Percentiles rank a stretch among this genome's conserved stretches.
These are phyloP conservation scores for Ostrea denselamellosa DNA, from an alignment of 1,140 invertebrate species.

Conservation along the genomic window DNA sequence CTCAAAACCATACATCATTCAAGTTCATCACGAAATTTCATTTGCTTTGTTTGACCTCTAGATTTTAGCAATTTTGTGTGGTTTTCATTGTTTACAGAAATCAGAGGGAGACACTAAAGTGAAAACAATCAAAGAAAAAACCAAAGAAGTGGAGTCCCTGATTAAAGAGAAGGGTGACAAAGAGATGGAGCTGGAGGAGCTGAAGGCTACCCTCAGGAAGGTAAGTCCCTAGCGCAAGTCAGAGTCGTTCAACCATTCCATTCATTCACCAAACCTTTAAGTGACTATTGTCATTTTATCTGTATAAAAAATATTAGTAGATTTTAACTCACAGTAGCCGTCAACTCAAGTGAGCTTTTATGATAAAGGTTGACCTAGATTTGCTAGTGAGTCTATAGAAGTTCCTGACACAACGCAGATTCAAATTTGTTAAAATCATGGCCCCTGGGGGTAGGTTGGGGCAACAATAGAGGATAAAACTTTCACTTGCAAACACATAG, in stretches of 20 bases:
- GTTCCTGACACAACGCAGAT: too few relatives aligned
- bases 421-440: too few relatives aligned
- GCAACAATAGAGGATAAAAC: too few relatives aligned
- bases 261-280: background rate
- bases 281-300: background rate
- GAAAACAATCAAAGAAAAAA: background rate
- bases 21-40: too few relatives aligned
- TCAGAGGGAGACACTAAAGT: background rate
- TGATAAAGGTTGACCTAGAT: too few relatives aligned
- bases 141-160: conserved; percentile 27
- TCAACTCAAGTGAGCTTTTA: background rate
- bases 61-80: background rate
- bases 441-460: too few relatives aligned
- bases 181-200: conserved; percentile 41
- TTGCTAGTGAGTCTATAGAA: too few relatives aligned
- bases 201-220: conserved; percentile 27
- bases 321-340: conserved; percentile 8
- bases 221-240: background rate
- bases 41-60: too few relatives aligned
- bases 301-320: background rate
- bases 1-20: too few relatives aligned
- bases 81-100: background rate
- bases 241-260: background rate
- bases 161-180: background rate
- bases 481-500: too few relatives aligned